Evolutionary conservation across 2,797 vertebrate species (phyloP).

Genomic region (Florisuga fusca): DNA sequence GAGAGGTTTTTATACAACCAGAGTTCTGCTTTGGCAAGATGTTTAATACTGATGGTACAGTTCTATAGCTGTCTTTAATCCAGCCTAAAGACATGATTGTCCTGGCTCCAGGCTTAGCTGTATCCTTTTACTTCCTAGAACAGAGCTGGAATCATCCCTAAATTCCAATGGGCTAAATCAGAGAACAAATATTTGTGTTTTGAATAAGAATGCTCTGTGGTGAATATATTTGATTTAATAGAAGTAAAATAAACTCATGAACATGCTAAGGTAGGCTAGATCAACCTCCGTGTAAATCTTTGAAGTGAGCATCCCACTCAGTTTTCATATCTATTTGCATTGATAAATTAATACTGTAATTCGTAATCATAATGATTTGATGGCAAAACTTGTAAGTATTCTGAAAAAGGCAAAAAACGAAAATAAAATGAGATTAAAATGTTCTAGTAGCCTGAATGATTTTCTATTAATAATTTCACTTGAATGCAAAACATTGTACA

Average conservation of each 20-base stretch:
- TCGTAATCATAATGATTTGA: not conserved
- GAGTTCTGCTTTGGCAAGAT: not conserved
- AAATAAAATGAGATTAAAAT: conserved; percentile 6
- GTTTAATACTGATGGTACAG: not conserved
- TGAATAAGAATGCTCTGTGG: not conserved
- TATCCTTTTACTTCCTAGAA: not conserved
- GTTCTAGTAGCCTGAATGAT: conserved; percentile 29
- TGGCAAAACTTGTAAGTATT: not conserved
- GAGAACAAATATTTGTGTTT: not conserved
- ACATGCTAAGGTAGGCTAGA: not conserved
- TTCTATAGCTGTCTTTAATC: not conserved
- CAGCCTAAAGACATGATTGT: not conserved
- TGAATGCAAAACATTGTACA: conserved; percentile 35
- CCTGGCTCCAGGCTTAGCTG: not conserved
- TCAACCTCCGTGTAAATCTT: not conserved
- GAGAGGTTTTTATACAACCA: not conserved
- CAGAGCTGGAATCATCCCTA: not conserved
- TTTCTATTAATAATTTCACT: conserved; percentile 11
- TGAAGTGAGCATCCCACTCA: not conserved
- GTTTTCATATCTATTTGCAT: not conserved
- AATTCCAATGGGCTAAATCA: not conserved
- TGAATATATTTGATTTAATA: not conserved
- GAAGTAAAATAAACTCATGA: not conserved
- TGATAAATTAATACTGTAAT: not conserved
- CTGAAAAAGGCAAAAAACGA: not conserved